Evolutionary conservation across 2,113 vertebrate genomes (phyloP).

Genomic region (Notarius lentiginosus): DNA sequence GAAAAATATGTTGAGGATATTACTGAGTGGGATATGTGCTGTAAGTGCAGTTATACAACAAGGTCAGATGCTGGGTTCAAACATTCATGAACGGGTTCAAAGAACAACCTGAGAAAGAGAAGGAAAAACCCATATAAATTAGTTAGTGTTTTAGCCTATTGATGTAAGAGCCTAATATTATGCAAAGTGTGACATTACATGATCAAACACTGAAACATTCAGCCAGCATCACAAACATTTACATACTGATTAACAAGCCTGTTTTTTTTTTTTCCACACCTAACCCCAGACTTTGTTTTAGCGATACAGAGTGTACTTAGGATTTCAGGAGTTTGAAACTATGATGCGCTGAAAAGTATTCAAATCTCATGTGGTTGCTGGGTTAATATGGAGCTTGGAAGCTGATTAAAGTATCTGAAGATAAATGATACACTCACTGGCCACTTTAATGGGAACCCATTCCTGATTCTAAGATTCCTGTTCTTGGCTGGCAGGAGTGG

Average conservation of each 20-base stretch:
- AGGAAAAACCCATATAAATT: not conserved
- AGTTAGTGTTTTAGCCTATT: not conserved
- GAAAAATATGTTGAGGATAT: slow-evolving; percentile 26
- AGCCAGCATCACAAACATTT: not conserved
- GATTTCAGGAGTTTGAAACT: no score
- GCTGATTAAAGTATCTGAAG: not conserved
- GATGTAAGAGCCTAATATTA: not conserved
- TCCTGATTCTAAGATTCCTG: no score
- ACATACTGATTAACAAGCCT: not conserved
- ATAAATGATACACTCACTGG: not conserved
- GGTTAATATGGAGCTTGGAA: not conserved
- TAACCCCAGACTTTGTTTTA: not conserved
- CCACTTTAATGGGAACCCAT: no score
- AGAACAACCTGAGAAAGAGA: no score
- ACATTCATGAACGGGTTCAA: slow-evolving; percentile 6
- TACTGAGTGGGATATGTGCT: slow-evolving; percentile 13
- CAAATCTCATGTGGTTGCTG: not conserved
- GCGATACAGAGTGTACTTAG: not conserved
- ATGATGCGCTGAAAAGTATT: not conserved
- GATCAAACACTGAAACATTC: not conserved
- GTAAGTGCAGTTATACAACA: slow-evolving; percentile 23
- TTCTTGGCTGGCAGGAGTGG: no score
- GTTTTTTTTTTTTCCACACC: not conserved
- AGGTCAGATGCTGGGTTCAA: slow-evolving; percentile 19
- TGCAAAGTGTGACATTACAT: not conserved